Evolutionary conservation across 92 coral and sea anemone species (phyloP), one percentile per base, ranked within the genome.

Genomic region (Umimayanthus kanabou): DNA sequence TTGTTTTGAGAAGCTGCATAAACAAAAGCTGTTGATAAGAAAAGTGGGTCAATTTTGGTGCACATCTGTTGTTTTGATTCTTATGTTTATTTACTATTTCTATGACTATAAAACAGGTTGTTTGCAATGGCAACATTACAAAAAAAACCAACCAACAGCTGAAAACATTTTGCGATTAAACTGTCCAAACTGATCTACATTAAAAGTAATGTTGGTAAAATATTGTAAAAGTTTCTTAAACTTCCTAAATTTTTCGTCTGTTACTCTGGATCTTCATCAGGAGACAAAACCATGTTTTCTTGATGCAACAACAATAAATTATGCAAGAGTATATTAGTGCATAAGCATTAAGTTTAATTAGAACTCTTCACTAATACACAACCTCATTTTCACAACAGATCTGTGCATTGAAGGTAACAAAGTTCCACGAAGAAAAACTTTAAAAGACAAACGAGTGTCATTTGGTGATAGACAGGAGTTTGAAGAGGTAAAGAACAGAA

Each of bases 321-420:
- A 50, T 50, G 57, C 57, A 50, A 10, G 14, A 53, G 58, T 53
- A 53, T 13, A 14, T 2, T 53, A 53, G 3, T 16, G 14, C 20
- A 53, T 2, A 53, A 53, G 20, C 26, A 61, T 61, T 6, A 61
- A 18, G 26, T 20, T 22, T 61, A 5, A 5, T 14, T 74, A 74
- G 5, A 74, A 6, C 49, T 74, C 14, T 73, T 25, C 37, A 6
- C 69, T 61, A 18, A 61, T 61, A 33, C 0, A 33, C 84, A 29
- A 77, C 15, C n/a, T 61, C 69, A 20, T 30, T 75, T 79, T 1
- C 7, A 23, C 37, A 80, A 33, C 77, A 97, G 99, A 97, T 39
- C 89, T 97, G 26, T 78, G 85, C 82, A 77, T 95, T 30, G 95
- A 97, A 77, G 99, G 99, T 43, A 79, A 85, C 5, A 87, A 91